phyloP scores from a whole-genome alignment of 2,113 vertebrate species.

The Colaptes auratus region DNA sequence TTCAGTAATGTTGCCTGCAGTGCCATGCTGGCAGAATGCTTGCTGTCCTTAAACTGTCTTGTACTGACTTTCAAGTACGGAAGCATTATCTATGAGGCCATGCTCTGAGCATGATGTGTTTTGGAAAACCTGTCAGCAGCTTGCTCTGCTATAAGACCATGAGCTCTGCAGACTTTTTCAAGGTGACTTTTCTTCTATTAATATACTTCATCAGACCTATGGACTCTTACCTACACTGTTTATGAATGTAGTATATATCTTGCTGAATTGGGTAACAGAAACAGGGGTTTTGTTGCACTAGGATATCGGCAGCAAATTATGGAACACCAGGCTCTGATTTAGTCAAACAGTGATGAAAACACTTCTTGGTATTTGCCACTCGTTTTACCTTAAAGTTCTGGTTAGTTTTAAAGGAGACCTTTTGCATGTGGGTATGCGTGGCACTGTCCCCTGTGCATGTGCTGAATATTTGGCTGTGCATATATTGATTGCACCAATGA shows the following conservation, averaged over 20 bases:
- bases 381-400: not conserved
- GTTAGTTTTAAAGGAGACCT: not conserved
- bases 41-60: not conserved
- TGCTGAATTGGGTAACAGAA: not conserved
- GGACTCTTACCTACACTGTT: not conserved
- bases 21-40: not conserved
- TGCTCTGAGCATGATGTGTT: not conserved
- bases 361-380: not conserved
- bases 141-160: not conserved
- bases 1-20: too few species aligned
- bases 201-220: not conserved
- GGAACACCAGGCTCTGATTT: not conserved
- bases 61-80: not conserved
- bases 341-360: not conserved
- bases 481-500: not conserved
- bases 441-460: not conserved
- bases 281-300: not conserved
- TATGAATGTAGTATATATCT: not conserved
- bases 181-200: slow-evolving; percentile 30
- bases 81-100: not conserved
- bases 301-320: not conserved
- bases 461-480: not conserved
- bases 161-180: not conserved
- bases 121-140: not conserved
- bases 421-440: not conserved